Conservation (phyloP, 2,797 vertebrate genomes). For the Manis crassicaudata region DNA sequence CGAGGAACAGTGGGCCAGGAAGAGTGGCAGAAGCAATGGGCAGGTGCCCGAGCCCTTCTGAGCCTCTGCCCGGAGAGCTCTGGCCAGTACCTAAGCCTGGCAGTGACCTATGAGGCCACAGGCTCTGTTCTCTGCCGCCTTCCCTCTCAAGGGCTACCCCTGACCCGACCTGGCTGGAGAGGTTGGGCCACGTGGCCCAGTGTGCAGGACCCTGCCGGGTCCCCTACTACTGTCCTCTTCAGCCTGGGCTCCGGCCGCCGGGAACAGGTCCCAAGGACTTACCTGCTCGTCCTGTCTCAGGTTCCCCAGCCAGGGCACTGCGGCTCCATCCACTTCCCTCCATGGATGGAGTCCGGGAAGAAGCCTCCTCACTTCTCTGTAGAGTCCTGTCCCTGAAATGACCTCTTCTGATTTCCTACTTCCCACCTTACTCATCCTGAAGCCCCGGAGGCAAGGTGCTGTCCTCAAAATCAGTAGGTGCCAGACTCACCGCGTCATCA, state of each 20-base stretch:
- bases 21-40: fast-evolving
- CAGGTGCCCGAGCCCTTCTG: neutral
- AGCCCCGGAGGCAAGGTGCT: neutral
- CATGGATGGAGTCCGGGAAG: fast-evolving
- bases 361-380: too few species aligned
- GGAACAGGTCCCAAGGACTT: too few species aligned
- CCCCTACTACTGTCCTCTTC: too few species aligned
- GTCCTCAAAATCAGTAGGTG: neutral
- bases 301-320: neutral
- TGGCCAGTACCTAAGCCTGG: neutral
- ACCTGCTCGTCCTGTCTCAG: neutral
- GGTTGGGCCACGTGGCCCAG: neutral
- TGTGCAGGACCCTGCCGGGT: fast-evolving
- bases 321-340: neutral
- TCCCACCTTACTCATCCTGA: fast-evolving
- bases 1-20: fast-evolving
- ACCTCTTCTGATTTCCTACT: neutral
- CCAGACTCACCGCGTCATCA: fast-evolving
- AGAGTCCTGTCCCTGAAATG: neutral
- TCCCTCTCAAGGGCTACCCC: fast-evolving
- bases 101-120: fast-evolving
- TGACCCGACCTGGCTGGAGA: neutral
- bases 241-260: neutral
- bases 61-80: too few species aligned
- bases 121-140: neutral